These are phyloP conservation scores for Odiellus spinosus DNA, from an alignment of 2,888 invertebrate species.

Conservation along the genomic window DNA sequence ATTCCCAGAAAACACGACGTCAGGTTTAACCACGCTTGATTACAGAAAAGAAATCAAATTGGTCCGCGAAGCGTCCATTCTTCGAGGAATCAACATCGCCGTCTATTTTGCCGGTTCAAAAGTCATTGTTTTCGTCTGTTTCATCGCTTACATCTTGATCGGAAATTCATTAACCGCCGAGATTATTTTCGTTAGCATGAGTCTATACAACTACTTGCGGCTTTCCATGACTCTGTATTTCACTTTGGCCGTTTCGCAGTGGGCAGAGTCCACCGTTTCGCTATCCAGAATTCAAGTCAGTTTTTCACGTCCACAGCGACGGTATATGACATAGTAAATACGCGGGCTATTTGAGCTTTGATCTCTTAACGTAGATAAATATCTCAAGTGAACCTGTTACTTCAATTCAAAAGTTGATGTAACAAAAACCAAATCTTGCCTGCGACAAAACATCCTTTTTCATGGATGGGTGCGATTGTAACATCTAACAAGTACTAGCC, in stretches of 20 bases:
- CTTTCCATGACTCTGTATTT: conserved; percentile 64
- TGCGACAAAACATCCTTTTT: too few species aligned
- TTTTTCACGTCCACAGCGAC: not conserved
- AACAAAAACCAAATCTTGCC: too few species aligned
- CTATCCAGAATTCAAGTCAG: conserved; percentile 46
- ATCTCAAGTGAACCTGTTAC: too few species aligned
- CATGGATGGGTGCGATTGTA: too few species aligned
- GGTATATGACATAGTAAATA: too few species aligned
- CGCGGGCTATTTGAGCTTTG: too few species aligned
- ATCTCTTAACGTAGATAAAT: too few species aligned
- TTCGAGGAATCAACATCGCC: conserved; percentile 45
- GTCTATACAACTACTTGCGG: conserved; percentile 69
- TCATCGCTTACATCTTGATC: conserved; percentile 51
- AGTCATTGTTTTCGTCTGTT: conserved; percentile 60
- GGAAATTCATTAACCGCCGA: conserved; percentile 51
- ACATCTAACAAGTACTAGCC: too few species aligned
- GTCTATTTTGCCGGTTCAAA: conserved; percentile 56
- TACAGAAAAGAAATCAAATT: conserved; percentile 51
- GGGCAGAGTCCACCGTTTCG: conserved; percentile 60
- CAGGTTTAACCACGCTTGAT: not conserved
- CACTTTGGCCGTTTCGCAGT: conserved; percentile 61
- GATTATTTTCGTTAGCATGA: conserved; percentile 61
- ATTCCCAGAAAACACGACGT: too few species aligned
- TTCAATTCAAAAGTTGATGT: too few species aligned
- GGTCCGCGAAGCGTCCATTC: conserved; percentile 43